Base-by-base conservation (phyloP, 2,888 invertebrate genomes). In the Agrotis segetum region DNA sequence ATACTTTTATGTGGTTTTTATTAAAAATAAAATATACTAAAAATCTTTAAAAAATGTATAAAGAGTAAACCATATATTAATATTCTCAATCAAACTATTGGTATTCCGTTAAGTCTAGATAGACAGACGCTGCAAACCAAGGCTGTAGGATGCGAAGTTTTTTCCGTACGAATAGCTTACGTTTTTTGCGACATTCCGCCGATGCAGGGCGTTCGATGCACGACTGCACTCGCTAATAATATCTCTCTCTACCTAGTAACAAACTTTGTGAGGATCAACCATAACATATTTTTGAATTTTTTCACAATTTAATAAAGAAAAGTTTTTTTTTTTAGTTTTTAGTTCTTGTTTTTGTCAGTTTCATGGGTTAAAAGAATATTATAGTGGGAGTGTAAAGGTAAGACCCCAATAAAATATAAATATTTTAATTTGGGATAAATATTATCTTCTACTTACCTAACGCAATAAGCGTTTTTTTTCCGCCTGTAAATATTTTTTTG, bases 191-290 rank as follows among this genome's bases (percentile, higher is more conserved):
- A 82, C 88, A 88, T 87, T 83, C 85, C 87, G 67, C 4, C 79
- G 78, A 79, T 83, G 74, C 85, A 81, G 81, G 86, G 81, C 87
- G 82, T 78, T 68, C 71, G 76, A 86, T 83, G 83, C 88, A 85
- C 86, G 87, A 88, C 79, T 87, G 83, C 79, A 68, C 85, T 55
- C 73, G 80, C 88, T 90, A 89, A 89, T 90, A 87, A 85, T 85
- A 83, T 82, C 67, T 81, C 78, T 81, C 72, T 81, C 76, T 75
- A 79, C 77, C 29, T 77, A 69, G 74, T 64, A 83, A 85, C 84
- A 85, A 70, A 81, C 83, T n/a, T 53, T 52, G 50, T n/a, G 29
- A 49, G 47, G 80, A 67, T 77, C 76, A 64, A 55, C 67, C 76
- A 50, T 58, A 13, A n/a, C 49, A 53, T 52, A 63, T 67, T 7